These are phyloP conservation scores for Tenthredo distinguenda DNA, from an alignment of 2,888 invertebrate species.

Conservation along the genomic window DNA sequence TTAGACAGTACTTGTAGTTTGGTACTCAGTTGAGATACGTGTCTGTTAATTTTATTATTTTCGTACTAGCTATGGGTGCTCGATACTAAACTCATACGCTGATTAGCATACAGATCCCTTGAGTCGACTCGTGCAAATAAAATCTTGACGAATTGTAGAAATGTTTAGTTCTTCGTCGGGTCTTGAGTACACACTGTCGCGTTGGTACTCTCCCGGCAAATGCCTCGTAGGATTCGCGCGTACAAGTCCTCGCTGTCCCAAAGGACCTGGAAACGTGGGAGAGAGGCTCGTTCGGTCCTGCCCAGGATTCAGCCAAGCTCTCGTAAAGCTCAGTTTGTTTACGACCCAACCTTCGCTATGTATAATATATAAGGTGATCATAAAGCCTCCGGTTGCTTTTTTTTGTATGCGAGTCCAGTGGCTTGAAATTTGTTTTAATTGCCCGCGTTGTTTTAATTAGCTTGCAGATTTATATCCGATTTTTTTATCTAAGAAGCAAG, in stretches of 20 bases:
- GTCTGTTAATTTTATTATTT: not conserved
- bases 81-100: not conserved
- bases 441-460: not conserved
- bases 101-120: not conserved
- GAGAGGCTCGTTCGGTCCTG: not conserved
- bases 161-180: not conserved
- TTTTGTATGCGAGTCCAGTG: not conserved
- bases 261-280: constrained; percentile 4
- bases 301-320: constrained; percentile 14
- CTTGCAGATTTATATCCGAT: not conserved
- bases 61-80: not conserved
- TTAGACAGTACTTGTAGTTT: not conserved
- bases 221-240: not conserved
- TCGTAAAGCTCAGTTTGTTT: constrained; percentile 39
- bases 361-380: constrained; percentile 33
- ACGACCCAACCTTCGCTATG: constrained; percentile 20
- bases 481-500: not conserved
- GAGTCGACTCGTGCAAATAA: not conserved
- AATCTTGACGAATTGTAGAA: constrained; percentile 10
- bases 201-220: constrained; percentile 1
- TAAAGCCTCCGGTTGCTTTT: not conserved
- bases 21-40: too few species aligned
- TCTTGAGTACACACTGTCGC: not conserved
- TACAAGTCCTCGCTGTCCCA: constrained; percentile 28
- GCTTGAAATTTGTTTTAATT: not conserved